A percentile compares a stretch with the other conserved stretches of the same genome.
These are phyloP conservation scores for Salpingus planirostris DNA, from an alignment of 2,888 invertebrate species.

Conservation along the genomic window DNA sequence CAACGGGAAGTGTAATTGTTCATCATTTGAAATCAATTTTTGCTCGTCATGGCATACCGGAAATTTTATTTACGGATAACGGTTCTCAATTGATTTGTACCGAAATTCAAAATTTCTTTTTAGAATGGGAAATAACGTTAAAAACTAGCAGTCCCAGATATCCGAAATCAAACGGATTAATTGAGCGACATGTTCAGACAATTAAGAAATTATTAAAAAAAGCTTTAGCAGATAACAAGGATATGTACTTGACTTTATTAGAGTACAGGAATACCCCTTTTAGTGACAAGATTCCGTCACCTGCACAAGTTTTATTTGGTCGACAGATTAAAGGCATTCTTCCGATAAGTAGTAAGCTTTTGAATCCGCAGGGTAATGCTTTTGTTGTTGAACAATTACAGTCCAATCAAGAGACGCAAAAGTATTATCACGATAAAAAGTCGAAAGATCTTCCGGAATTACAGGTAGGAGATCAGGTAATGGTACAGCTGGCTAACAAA, in stretches of 20 bases:
- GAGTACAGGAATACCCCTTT: conserved; percentile 14
- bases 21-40: background rate
- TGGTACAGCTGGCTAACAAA: background rate
- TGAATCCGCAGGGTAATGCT: background rate
- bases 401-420: no score
- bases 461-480: background rate
- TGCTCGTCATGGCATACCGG: background rate
- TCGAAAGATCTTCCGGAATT: background rate
- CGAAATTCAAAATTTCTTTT: conserved; percentile 2
- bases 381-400: background rate
- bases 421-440: background rate
- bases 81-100: background rate
- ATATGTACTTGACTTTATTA: conserved; percentile 15
- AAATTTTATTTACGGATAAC: background rate
- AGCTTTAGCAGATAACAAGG: conserved; percentile 12
- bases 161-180: conserved; percentile 4
- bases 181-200: conserved; percentile 3
- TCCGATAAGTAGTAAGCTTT: background rate
- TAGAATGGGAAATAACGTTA: conserved; percentile 2
- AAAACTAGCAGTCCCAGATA: background rate
- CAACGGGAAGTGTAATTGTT: background rate
- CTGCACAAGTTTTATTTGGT: background rate
- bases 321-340: background rate
- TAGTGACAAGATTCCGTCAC: background rate
- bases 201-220: conserved; percentile 3